phyloP scores from a whole-genome alignment of 2,888 invertebrate genomes.

The Melanostoma scalare region DNA sequence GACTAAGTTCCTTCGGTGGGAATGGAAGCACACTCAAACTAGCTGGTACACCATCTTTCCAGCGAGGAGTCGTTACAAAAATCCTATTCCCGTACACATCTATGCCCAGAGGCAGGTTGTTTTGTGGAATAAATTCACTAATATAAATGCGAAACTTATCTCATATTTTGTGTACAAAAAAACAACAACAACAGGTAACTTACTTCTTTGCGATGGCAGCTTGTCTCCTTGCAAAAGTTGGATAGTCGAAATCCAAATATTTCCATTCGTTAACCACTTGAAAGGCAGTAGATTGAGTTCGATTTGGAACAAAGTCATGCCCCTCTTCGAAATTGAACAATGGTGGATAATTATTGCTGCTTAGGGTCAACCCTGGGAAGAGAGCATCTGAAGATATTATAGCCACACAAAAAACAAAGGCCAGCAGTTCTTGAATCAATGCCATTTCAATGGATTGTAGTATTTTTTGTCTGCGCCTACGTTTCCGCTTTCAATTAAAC shows the following conservation, averaged over 20 bases:
- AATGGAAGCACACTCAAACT: slow-evolving; percentile 87
- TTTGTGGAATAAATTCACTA: slow-evolving; percentile 87
- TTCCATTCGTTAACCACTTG: slow-evolving; percentile 88
- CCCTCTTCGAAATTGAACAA: neutral
- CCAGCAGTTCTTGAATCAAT: neutral
- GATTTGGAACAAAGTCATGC: neutral
- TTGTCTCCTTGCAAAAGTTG: slow-evolving; percentile 84
- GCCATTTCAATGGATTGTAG: neutral
- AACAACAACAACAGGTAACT: slow-evolving; percentile 44
- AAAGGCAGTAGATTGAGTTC: slow-evolving; percentile 66
- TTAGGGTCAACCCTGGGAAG: neutral
- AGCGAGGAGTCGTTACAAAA: slow-evolving; percentile 90
- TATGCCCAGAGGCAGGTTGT: slow-evolving; percentile 89
- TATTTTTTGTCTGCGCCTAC: too few species aligned
- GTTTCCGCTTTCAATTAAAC: slow-evolving; percentile 3
- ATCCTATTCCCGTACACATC: slow-evolving; percentile 87
- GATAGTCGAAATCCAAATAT: slow-evolving; percentile 88
- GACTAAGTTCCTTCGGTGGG: slow-evolving; percentile 84
- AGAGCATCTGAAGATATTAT: neutral
- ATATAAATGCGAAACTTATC: neutral
- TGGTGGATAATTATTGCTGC: slow-evolving; percentile 3
- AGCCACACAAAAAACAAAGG: neutral
- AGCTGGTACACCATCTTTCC: slow-evolving; percentile 89
- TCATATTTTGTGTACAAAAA: neutral
- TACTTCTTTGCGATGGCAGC: slow-evolving; percentile 85